Percentiles rank a stretch among this genome's conserved stretches.
Conservation (phyloP, 2,113 vertebrate genomes). For the Urocitellus parryii region DNA sequence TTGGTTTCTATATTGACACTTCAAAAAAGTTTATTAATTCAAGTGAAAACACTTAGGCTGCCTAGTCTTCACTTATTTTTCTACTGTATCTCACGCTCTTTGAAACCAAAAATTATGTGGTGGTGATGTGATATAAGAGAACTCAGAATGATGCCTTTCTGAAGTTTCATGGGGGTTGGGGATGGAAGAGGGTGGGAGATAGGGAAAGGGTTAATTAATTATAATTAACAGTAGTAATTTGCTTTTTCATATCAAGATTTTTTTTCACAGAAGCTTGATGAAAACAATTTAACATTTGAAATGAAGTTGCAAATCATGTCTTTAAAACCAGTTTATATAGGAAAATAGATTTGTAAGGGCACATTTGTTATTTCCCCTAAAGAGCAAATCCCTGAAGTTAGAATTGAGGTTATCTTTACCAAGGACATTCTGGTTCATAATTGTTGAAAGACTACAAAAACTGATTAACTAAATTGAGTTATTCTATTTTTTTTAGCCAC, state of each 20-base stretch:
- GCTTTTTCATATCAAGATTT: conserved; percentile 49
- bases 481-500: not conserved
- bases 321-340: conserved; percentile 3
- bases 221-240: conserved; percentile 37
- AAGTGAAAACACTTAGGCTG: conserved; percentile 45
- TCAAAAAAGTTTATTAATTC: conserved; percentile 8
- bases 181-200: too few species aligned
- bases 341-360: conserved; percentile 1
- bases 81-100: not conserved
- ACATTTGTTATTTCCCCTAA: conserved; percentile 26
- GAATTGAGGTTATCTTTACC: conserved; percentile 33
- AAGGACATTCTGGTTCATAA: conserved; percentile 28
- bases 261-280: not conserved
- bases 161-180: not conserved
- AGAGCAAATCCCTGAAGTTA: conserved; percentile 11
- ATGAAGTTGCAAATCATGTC: conserved; percentile 52
- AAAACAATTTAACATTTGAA: conserved; percentile 46
- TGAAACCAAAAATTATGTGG: conserved; percentile 36
- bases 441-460: conserved; percentile 12
- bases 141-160: conserved; percentile 39
- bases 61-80: conserved; percentile 53
- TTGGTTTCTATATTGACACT: not conserved
- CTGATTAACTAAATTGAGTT: conserved; percentile 11
- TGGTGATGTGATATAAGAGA: conserved; percentile 34
- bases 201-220: conserved; percentile 28